Conservation (phyloP, 2,888 invertebrate species). For the Tiliacea aurago region DNA sequence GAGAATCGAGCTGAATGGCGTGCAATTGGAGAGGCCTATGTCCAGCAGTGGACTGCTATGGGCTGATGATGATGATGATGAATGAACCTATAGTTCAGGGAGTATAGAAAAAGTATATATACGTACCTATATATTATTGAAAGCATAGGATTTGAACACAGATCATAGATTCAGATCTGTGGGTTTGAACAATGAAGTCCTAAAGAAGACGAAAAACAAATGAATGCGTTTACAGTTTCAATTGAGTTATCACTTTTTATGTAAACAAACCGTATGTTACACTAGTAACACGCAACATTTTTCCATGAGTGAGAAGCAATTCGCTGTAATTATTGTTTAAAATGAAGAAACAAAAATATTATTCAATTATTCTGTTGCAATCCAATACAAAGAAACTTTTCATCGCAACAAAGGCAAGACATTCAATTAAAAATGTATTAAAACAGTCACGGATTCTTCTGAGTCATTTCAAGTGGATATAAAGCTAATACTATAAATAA, state of each 20-base stretch:
- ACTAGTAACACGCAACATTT: not conserved
- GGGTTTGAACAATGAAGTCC: not conserved
- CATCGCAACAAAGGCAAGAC: conserved; percentile 1
- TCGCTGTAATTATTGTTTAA: conserved; percentile 19
- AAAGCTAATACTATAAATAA: conserved; percentile 31
- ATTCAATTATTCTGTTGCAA: conserved; percentile 12
- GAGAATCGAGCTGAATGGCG: too few relatives aligned
- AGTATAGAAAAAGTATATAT: too few relatives aligned
- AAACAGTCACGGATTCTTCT: conserved; percentile 41
- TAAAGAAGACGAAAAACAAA: not conserved
- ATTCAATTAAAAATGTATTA: conserved; percentile 19
- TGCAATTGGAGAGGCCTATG: too few relatives aligned
- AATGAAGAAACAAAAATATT: conserved; percentile 28
- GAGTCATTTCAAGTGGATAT: conserved; percentile 31
- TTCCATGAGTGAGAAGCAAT: not conserved
- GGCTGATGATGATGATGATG: too few relatives aligned
- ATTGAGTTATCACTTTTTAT: not conserved
- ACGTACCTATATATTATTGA: not conserved
- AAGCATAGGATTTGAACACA: not conserved
- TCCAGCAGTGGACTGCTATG: too few relatives aligned
- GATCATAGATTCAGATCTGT: too few relatives aligned
- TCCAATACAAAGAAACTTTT: conserved; percentile 25
- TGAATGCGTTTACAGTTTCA: not conserved
- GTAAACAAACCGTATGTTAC: not conserved
- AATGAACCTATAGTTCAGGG: too few relatives aligned